A percentile compares a stretch with the other conserved stretches of the same genome.
phyloP scores from a whole-genome alignment of 2,113 vertebrate genomes.

The Puffinus mauretanicus region DNA sequence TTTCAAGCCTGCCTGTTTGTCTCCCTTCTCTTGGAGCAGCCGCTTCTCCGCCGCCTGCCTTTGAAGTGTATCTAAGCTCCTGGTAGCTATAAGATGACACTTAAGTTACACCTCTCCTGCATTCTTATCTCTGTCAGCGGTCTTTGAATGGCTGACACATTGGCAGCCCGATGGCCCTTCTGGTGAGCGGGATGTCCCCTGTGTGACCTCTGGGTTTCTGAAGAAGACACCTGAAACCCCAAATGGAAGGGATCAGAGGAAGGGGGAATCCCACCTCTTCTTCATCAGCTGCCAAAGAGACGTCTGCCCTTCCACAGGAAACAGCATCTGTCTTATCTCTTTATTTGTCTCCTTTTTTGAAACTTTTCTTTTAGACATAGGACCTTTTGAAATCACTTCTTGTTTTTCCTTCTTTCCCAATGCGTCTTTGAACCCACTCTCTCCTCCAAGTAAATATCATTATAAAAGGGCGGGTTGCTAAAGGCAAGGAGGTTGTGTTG shows the following conservation, averaged over 20 bases:
- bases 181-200: conserved; percentile 55
- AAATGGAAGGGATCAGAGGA: conserved; percentile 57
- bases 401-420: not conserved
- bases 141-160: conserved; percentile 68
- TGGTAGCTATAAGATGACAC: conserved; percentile 53
- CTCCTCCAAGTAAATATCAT: not conserved
- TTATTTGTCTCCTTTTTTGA: not conserved
- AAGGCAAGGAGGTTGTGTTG: not conserved
- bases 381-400: not conserved
- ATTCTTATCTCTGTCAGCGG: conserved; percentile 70
- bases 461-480: not conserved
- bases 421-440: not conserved
- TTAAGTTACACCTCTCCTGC: conserved; percentile 53
- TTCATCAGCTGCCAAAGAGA: conserved; percentile 53
- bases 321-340: conserved; percentile 56
- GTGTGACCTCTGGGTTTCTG: conserved; percentile 68
- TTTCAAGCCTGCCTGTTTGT: not conserved
- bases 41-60: not conserved
- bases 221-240: conserved; percentile 70
- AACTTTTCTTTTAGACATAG: not conserved
- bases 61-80: conserved; percentile 70
- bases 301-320: conserved; percentile 42
- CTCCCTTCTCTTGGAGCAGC: not conserved
- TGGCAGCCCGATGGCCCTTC: conserved; percentile 49
- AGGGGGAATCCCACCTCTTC: conserved; percentile 29